Evolutionary conservation across 2,113 vertebrate species (phyloP).

Genomic region (Syngnathoides biaculeatus): DNA sequence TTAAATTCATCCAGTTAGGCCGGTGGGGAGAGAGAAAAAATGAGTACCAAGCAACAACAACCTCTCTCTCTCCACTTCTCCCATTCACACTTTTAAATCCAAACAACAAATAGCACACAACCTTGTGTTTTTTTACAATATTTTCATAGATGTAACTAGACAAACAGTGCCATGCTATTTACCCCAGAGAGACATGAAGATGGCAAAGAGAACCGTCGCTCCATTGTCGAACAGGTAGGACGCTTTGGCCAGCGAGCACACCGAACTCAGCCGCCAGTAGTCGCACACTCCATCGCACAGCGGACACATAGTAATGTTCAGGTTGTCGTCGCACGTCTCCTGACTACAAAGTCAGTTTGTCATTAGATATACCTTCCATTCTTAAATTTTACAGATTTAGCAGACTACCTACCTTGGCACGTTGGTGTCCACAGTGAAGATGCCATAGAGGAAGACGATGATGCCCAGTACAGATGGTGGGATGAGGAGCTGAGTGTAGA

Average conservation of each 20-base stretch:
- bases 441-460: slow-evolving; percentile 95
- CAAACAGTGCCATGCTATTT: slow-evolving; percentile 43
- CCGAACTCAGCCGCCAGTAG: slow-evolving; percentile 90
- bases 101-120: neutral
- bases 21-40: too few species aligned
- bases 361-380: neutral
- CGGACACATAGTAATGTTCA: slow-evolving; percentile 96
- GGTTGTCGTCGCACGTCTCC: slow-evolving; percentile 83
- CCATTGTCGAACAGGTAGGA: slow-evolving; percentile 97
- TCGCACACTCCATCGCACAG: slow-evolving; percentile 92
- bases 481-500: slow-evolving; percentile 95
- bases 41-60: too few species aligned
- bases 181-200: slow-evolving; percentile 99
- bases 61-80: neutral
- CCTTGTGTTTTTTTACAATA: too few species aligned
- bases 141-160: neutral
- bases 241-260: slow-evolving; percentile 82
- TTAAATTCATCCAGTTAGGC: too few species aligned
- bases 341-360: slow-evolving; percentile 67
- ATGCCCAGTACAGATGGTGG: slow-evolving; percentile 90
- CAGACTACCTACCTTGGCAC: slow-evolving; percentile 84
- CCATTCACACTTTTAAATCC: neutral
- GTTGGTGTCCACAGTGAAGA: slow-evolving; percentile 86
- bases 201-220: slow-evolving; percentile 88
- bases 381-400: neutral